Evolutionary conservation across 1,140 invertebrate species (phyloP).

Genomic region (Zaprionus ghesquierei): DNA sequence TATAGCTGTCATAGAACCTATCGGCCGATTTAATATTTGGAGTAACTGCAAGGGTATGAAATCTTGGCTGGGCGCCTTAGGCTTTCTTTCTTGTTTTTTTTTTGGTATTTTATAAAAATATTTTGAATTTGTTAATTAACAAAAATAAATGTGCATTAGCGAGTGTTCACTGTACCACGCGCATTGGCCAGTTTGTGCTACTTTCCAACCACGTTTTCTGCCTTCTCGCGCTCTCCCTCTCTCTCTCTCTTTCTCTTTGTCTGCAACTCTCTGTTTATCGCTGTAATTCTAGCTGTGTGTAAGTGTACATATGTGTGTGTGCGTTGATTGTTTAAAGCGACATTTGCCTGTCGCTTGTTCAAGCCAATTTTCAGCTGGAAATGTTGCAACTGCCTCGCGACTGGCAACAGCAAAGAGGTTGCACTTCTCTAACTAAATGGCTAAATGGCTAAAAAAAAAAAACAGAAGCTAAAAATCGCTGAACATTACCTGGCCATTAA

Average conservation of each 20-base stretch:
- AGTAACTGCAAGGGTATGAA: no score
- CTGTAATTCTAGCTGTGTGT: not conserved
- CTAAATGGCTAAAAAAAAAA: not conserved
- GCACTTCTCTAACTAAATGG: not conserved
- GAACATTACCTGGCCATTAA: constrained; percentile 18
- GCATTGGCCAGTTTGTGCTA: not conserved
- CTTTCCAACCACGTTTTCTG: not conserved
- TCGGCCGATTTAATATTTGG: no score
- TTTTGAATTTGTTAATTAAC: no score
- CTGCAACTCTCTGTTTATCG: not conserved
- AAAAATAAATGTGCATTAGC: no score
- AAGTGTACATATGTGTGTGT: constrained; percentile 1
- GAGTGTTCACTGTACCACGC: not conserved
- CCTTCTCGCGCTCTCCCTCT: not conserved
- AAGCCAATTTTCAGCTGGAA: not conserved
- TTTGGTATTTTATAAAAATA: no score
- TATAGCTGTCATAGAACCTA: no score
- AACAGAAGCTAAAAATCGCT: not conserved
- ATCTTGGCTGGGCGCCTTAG: no score
- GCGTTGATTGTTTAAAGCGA: not conserved
- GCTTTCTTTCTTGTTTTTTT: no score
- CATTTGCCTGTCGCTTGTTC: not conserved
- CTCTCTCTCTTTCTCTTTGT: not conserved
- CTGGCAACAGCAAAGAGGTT: not conserved
- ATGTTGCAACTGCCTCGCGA: not conserved